Evolutionary conservation across 1,140 invertebrate genomes (phyloP), one percentile per base, ranked within the genome.

Genomic region (Choristoneura fumiferana): DNA sequence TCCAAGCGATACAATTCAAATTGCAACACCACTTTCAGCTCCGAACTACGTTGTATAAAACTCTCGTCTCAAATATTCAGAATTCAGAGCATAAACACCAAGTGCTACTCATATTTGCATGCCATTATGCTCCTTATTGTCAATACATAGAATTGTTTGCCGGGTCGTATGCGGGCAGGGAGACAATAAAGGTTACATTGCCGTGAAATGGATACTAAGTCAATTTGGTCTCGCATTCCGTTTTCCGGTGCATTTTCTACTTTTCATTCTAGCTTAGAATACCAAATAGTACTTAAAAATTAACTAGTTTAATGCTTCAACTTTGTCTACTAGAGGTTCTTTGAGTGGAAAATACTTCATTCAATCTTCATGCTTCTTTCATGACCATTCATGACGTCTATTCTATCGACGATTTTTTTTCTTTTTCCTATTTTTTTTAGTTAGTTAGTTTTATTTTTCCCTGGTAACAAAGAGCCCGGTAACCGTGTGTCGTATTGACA

Each of bases 91-190:
- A 40, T 40, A 40, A 40, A 40, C 39, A 40, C 39, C 39, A 15
- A 40, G 39, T 40, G 39, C 15, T 40, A 40, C 39, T 40, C 39
- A 40, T 40, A 40, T 40, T 40, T 40, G 39, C 39, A 40, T 40
- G 39, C 39, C 39, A 40, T 40, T 40, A 40, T 15, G 39, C 13
- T 40, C 39, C 39, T 40, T 40, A 40, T 40, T 40, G 39, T 40
- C 39, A 40, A 40, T 40, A 40, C 39, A 18, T 40, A 40, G 39
- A 40, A 40, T 14, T 40, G 39, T 40, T 40, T 40, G 39, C 15
- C 39, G 39, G 9, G 39, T 40, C 9, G 15, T 40, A 40, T 40
- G 39, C 39, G 39, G 39, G 39, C 15, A 15, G 39, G 39, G 39
- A 40, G 39, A 40, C 39, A 40, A 40, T 40, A 40, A 40, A 40